Evolutionary conservation across 1,140 invertebrate genomes (phyloP).

Genomic region (Macrobrachium nipponense): DNA sequence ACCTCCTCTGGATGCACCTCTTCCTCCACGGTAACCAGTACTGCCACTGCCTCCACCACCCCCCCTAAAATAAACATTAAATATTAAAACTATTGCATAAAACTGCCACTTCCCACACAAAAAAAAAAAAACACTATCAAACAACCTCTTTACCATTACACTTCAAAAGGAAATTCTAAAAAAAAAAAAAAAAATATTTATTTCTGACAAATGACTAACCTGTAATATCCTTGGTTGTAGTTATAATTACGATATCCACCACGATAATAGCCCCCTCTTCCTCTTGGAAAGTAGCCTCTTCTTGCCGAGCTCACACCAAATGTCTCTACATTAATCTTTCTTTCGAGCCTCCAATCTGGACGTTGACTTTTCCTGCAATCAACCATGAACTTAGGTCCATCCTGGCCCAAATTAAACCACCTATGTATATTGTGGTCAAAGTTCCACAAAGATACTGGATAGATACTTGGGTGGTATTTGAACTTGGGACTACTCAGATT

Average conservation of each 20-base stretch:
- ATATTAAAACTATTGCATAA: not conserved
- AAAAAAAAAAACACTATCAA: too few relatives aligned
- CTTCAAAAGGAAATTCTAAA: not conserved
- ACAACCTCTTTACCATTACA: not conserved
- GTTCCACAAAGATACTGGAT: too few relatives aligned
- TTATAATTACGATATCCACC: constrained; percentile 73
- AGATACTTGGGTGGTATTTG: too few relatives aligned
- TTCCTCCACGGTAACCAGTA: constrained; percentile 65
- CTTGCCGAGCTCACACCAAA: constrained; percentile 87
- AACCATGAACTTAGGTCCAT: too few relatives aligned
- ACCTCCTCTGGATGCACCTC: constrained; percentile 42
- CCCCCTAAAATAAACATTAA: constrained; percentile 15
- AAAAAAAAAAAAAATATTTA: too few relatives aligned
- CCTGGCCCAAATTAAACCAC: too few relatives aligned
- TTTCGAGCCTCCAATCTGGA: constrained; percentile 96
- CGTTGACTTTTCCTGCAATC: constrained; percentile 74
- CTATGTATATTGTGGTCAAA: too few relatives aligned
- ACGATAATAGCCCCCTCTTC: constrained; percentile 73
- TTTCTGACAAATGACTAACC: constrained; percentile 24
- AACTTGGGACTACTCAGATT: too few relatives aligned
- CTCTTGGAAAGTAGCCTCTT: constrained; percentile 68
- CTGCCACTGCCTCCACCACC: constrained; percentile 36
- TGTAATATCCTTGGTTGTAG: constrained; percentile 67
- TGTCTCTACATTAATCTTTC: constrained; percentile 97
- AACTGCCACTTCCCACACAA: too few relatives aligned